These are phyloP conservation scores for Belgica antarctica DNA, from an alignment of 2,888 invertebrate genomes.

Conservation along the genomic window DNA sequence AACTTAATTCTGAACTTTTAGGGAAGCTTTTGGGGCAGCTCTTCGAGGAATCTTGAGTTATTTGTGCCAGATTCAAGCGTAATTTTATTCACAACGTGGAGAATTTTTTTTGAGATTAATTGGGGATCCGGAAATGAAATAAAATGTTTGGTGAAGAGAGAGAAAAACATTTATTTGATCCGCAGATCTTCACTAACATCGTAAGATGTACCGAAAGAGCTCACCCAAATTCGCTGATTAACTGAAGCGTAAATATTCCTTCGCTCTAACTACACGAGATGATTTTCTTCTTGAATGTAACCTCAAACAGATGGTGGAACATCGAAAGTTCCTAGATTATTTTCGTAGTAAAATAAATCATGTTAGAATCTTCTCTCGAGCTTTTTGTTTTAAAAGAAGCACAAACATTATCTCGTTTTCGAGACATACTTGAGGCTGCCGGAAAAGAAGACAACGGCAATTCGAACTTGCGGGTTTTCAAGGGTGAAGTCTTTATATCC, in stretches of 20 bases:
- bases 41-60: not conserved
- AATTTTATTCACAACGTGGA: not conserved
- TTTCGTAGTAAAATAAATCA: not conserved
- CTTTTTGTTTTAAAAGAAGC: not conserved
- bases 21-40: not conserved
- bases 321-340: not conserved
- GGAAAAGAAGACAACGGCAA: no score
- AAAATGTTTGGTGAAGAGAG: no score
- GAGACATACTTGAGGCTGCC: no score
- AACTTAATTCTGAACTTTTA: no score
- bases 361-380: not conserved
- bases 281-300: not conserved
- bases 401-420: not conserved
- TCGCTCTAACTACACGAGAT: not conserved
- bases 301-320: not conserved
- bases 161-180: not conserved
- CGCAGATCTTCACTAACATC: not conserved
- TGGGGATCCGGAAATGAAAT: not conserved
- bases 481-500: no score
- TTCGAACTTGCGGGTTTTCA: no score
- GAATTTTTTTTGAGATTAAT: no score
- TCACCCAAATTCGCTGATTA: not conserved
- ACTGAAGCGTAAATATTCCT: not conserved
- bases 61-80: not conserved
- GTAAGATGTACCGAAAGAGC: not conserved